phyloP scores from a whole-genome alignment of 2,113 vertebrate species.

The Corythaixoides concolor region DNA sequence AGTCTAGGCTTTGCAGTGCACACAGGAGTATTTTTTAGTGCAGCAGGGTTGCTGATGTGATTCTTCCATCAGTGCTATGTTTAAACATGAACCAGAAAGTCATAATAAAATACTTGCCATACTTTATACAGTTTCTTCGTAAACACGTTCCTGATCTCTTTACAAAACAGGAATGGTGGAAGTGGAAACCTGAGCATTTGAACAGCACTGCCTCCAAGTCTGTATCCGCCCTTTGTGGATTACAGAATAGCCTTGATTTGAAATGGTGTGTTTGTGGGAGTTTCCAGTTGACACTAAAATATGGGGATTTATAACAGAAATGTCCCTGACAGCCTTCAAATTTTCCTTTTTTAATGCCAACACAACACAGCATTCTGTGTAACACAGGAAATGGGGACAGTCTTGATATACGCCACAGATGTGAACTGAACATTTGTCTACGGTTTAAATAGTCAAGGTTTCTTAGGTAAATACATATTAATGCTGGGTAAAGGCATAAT shows the following conservation, averaged over 20 bases:
- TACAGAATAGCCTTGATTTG: neutral
- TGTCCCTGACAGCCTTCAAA: neutral
- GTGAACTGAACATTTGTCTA: neutral
- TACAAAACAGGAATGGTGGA: neutral
- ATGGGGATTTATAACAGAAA: neutral
- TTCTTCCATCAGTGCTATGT: neutral
- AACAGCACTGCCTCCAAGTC: neutral
- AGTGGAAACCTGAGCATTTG: neutral
- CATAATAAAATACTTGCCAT: neutral
- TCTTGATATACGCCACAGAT: neutral
- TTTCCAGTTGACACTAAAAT: neutral
- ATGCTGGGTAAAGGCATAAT: neutral
- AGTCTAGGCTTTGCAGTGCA: neutral
- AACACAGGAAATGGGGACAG: neutral
- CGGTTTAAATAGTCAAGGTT: neutral
- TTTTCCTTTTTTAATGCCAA: neutral
- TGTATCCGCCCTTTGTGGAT: neutral
- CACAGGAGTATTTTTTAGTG: neutral
- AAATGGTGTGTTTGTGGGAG: neutral
- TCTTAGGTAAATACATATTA: neutral
- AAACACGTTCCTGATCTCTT: neutral
- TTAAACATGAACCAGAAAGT: neutral
- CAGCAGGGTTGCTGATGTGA: neutral
- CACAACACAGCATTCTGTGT: rapidly evolving
- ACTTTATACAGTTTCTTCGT: neutral